Percentiles rank a stretch among this genome's conserved stretches.
phyloP scores from a whole-genome alignment of 2,113 vertebrate species.

The Phainopepla nitens region DNA sequence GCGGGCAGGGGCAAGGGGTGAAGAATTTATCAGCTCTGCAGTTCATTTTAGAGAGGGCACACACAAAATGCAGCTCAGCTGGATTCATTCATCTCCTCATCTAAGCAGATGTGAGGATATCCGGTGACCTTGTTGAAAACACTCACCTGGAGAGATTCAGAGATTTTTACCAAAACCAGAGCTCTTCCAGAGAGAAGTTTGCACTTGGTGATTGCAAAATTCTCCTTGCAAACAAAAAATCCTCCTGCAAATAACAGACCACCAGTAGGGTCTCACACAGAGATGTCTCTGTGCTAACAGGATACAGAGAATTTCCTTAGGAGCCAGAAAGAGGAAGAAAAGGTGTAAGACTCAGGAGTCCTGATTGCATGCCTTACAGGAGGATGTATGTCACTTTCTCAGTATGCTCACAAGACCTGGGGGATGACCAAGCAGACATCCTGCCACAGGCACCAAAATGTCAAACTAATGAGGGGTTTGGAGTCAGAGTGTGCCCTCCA shows the following conservation, averaged over 20 bases:
- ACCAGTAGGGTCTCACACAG: not conserved
- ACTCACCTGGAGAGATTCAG: constrained; percentile 9
- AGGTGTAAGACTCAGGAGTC: not conserved
- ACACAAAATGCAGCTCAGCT: not conserved
- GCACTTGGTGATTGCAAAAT: not conserved
- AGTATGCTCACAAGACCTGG: not conserved
- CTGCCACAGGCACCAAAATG: not conserved
- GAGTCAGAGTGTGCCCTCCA: not conserved
- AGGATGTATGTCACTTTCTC: not conserved
- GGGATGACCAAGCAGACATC: not conserved
- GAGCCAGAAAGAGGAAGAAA: not conserved
- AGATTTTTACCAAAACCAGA: not conserved
- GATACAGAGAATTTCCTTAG: not conserved
- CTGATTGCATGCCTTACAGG: not conserved
- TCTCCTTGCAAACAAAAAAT: not conserved
- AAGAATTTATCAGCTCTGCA: constrained; percentile 10
- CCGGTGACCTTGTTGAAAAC: constrained; percentile 31
- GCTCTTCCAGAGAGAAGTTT: not conserved
- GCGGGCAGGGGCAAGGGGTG: not conserved
- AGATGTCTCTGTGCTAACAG: not conserved
- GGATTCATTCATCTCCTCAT: constrained; percentile 27
- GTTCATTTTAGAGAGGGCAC: constrained; percentile 9
- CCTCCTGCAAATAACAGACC: not conserved
- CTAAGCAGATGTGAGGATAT: constrained; percentile 8
- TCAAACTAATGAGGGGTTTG: not conserved